These are phyloP conservation scores for Lethrus apterus DNA, from an alignment of 1,140 invertebrate species.

Conservation along the genomic window DNA sequence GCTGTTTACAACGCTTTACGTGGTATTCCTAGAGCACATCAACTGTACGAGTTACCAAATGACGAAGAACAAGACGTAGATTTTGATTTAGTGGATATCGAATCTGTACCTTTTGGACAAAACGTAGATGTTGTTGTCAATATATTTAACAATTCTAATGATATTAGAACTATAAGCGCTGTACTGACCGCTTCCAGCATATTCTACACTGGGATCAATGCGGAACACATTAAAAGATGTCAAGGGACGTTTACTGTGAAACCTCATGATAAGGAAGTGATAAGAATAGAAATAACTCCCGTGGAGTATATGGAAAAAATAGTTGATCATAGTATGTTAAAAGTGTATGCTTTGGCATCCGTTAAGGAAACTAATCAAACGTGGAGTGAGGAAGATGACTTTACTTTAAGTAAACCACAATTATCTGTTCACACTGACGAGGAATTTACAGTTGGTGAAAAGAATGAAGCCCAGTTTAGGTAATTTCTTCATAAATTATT, in stretches of 20 bases:
- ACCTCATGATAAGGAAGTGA: constrained; percentile 46
- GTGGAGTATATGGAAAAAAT: constrained; percentile 60
- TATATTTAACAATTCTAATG: constrained; percentile 57
- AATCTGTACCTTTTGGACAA: constrained; percentile 57
- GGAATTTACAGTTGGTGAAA: constrained; percentile 25
- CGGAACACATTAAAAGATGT: constrained; percentile 55
- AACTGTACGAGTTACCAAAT: constrained; percentile 51
- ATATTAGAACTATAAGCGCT: constrained; percentile 55
- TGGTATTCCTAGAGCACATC: constrained; percentile 50
- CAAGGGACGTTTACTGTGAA: constrained; percentile 53
- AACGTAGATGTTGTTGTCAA: constrained; percentile 58
- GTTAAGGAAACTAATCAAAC: constrained; percentile 61
- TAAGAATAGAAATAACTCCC: constrained; percentile 46
- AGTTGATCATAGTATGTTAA: constrained; percentile 61
- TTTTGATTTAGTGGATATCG: constrained; percentile 62
- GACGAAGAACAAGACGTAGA: constrained; percentile 46
- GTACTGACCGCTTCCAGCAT: constrained; percentile 55
- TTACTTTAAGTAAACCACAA: constrained; percentile 56
- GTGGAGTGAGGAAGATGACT: constrained; percentile 65
- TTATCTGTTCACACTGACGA: constrained; percentile 46
- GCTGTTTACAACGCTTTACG: constrained; percentile 57
- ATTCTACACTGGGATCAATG: constrained; percentile 63
- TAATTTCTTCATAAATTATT: constrained; percentile 33
- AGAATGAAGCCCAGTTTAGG: constrained; percentile 38
- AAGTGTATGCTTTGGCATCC: constrained; percentile 58